phyloP scores from a whole-genome alignment of 2,797 vertebrate species.

The Borostomias antarcticus region DNA sequence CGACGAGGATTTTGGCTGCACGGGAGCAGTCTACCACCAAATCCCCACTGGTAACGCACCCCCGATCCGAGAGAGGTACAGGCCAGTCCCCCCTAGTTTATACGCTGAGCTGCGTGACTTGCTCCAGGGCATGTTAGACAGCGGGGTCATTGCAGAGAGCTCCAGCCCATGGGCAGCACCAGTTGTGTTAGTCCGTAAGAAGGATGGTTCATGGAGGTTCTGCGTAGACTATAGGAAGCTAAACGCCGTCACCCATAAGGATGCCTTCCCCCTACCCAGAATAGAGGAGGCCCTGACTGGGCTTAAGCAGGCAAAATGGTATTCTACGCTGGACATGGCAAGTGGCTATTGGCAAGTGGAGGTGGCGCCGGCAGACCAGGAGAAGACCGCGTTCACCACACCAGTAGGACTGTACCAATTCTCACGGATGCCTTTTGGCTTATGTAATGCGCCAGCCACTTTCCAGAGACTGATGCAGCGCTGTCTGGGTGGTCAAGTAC shows the following conservation, averaged over 20 bases:
- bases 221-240: too few species aligned
- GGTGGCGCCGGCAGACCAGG: not conserved
- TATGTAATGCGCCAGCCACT: not conserved
- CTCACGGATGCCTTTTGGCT: not conserved
- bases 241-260: constrained; percentile 20
- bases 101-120: too few species aligned
- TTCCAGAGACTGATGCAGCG: not conserved
- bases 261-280: constrained; percentile 5
- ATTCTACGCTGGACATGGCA: too few species aligned
- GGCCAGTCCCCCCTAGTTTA: too few species aligned
- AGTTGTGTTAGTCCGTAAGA: constrained; percentile 9
- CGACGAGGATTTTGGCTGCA: not conserved
- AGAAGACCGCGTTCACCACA: constrained; percentile 7
- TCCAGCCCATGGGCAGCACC: constrained; percentile 16
- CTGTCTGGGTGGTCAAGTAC: not conserved
- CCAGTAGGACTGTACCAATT: not conserved
- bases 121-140: not conserved
- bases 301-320: not conserved
- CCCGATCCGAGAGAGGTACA: not conserved
- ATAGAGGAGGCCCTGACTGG: not conserved
- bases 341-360: too few species aligned
- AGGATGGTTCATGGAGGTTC: constrained; percentile 17
- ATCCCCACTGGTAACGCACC: not conserved
- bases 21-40: not conserved
- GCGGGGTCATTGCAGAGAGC: constrained; percentile 12